These are phyloP conservation scores for Corynorhinus townsendii DNA, from an alignment of 2,113 vertebrate genomes.

Conservation along the genomic window DNA sequence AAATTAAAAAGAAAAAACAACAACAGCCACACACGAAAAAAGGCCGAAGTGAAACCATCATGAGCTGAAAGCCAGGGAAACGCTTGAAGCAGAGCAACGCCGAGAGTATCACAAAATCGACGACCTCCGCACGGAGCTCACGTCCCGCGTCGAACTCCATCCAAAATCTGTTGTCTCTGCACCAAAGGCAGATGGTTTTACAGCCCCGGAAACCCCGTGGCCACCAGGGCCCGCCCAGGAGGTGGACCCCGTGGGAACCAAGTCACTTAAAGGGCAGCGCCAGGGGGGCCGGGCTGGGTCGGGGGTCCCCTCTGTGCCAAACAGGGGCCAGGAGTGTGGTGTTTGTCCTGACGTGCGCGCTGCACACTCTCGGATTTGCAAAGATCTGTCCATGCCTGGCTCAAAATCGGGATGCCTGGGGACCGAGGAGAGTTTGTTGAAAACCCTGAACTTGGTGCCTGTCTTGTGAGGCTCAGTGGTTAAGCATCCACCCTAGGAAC, in stretches of 20 bases:
- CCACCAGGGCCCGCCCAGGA: neutral
- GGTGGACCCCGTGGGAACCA: neutral
- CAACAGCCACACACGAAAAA: neutral
- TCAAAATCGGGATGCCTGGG: neutral
- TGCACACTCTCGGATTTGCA: neutral
- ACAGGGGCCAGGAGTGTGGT: too few relatives aligned
- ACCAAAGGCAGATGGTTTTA: neutral
- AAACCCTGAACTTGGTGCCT: neutral
- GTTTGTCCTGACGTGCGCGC: too few relatives aligned
- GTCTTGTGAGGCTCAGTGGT: too few relatives aligned
- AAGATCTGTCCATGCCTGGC: neutral
- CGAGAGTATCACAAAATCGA: neutral
- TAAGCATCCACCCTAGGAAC: too few relatives aligned
- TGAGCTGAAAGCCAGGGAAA: neutral
- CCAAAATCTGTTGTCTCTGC: neutral
- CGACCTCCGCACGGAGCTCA: neutral
- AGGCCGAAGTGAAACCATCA: neutral
- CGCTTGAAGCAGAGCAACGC: neutral
- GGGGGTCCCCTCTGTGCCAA: too few relatives aligned
- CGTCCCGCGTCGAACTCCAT: neutral
- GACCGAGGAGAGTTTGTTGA: neutral
- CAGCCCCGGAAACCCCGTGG: neutral
- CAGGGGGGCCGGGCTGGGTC: too few relatives aligned
- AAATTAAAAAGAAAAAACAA: neutral
- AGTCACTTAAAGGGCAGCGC: neutral